phyloP scores from a whole-genome alignment of 2,797 vertebrate genomes.

The Siniperca obscura region DNA sequence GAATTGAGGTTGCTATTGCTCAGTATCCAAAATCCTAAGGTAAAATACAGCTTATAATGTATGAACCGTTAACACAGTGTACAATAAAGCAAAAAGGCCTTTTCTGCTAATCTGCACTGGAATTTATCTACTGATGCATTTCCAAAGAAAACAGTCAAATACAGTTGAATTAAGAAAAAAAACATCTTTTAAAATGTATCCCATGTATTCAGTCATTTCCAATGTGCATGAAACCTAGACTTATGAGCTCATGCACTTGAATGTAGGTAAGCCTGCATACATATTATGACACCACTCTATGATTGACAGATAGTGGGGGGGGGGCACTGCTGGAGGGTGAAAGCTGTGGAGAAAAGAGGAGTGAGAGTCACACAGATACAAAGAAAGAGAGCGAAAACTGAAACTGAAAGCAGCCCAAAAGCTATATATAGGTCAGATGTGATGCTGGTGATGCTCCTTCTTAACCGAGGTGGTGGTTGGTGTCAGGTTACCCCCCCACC shows the following conservation, averaged over 20 bases:
- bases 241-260: conserved; percentile 21
- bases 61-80: conserved; percentile 4
- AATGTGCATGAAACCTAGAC: conserved; percentile 12
- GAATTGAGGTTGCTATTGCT: not conserved
- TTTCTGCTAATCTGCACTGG: not conserved
- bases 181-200: not conserved
- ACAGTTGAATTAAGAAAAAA: not conserved
- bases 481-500: conserved; percentile 55
- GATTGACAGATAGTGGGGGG: conserved; percentile 9
- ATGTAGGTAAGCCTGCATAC: conserved; percentile 17
- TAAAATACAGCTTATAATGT: conserved; percentile 20
- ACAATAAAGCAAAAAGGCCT: not conserved
- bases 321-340: conserved; percentile 4
- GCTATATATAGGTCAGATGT: conserved; percentile 76
- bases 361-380: conserved; percentile 40
- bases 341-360: conserved; percentile 27
- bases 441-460: conserved; percentile 60
- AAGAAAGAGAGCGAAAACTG: conserved; percentile 58
- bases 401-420: conserved; percentile 76
- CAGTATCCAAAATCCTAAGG: not conserved
- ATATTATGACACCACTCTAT: conserved; percentile 6
- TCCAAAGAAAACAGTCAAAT: not conserved
- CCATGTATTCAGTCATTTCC: not conserved
- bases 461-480: conserved; percentile 68
- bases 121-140: not conserved